Evolutionary conservation across 1,140 invertebrate species (phyloP).

Genomic region (Zaprionus kolodkinae): DNA sequence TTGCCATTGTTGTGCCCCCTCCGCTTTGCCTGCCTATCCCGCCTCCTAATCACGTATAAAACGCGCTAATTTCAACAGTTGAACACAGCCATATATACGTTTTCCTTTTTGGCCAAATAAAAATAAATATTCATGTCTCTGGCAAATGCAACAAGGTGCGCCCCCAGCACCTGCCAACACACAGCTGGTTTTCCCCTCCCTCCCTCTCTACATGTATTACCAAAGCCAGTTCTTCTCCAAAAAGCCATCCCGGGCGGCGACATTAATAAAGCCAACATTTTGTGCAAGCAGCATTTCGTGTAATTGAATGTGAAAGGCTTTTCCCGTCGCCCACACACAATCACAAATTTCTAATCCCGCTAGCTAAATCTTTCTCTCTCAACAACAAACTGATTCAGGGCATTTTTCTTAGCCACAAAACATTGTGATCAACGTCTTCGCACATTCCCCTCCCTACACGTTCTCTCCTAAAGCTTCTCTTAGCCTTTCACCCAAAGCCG

Average conservation of each 20-base stretch:
- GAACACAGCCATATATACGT: constrained; percentile 21
- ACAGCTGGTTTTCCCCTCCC: constrained; percentile 18
- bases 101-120: constrained; percentile 29
- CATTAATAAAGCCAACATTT: constrained; percentile 41
- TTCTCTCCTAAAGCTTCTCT: neutral
- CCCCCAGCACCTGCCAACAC: constrained; percentile 29
- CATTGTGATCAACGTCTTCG: constrained; percentile 21
- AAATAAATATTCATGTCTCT: constrained; percentile 16
- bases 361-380: neutral
- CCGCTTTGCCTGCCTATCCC: neutral
- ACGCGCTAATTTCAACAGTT: constrained; percentile 61
- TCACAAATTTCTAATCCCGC: constrained; percentile 19
- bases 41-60: constrained; percentile 45
- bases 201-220: too few relatives aligned
- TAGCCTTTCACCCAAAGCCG: constrained; percentile 47
- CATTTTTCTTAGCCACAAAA: constrained; percentile 14
- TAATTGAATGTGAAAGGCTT: constrained; percentile 73
- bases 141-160: constrained; percentile 42
- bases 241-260: constrained; percentile 28
- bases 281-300: constrained; percentile 11
- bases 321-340: constrained; percentile 26
- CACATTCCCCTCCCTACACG: neutral
- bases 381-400: constrained; percentile 1
- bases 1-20: constrained; percentile 57
- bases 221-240: constrained; percentile 3